A percentile compares a stretch with the other conserved stretches of the same genome.
Conservation (phyloP, 2,797 vertebrate species). For the Melanotaenia parkinsoni region DNA sequence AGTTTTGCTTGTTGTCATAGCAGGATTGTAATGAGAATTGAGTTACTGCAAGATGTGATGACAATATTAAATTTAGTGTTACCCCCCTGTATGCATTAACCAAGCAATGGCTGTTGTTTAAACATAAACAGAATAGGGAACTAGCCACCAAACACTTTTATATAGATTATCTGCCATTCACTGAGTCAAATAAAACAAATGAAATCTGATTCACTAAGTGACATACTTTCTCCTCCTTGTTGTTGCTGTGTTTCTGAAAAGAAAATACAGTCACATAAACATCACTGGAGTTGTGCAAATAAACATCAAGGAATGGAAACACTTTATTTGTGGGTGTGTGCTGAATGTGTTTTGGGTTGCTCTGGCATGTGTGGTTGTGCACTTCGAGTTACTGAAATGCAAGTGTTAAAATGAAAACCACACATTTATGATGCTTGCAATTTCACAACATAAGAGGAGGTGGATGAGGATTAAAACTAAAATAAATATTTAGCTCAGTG, state of each 20-base stretch:
- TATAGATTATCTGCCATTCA: conserved; percentile 64
- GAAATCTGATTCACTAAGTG: conserved; percentile 77
- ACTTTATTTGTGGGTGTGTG: conserved; percentile 35
- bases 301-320: conserved; percentile 67
- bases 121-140: conserved; percentile 49
- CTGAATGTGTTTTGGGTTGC: conserved; percentile 16
- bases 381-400: conserved; percentile 43
- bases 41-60: conserved; percentile 17
- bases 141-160: conserved; percentile 56
- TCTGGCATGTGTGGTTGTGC: conserved; percentile 29
- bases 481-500: conserved; percentile 4
- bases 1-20: conserved; percentile 4
- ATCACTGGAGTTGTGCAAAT: conserved; percentile 71
- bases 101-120: conserved; percentile 39
- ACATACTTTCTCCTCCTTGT: conserved; percentile 87
- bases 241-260: conserved; percentile 87
- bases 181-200: conserved; percentile 62
- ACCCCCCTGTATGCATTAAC: conserved; percentile 58
- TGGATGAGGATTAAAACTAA: conserved; percentile 16
- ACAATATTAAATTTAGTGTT: conserved; percentile 64
- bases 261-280: conserved; percentile 83
- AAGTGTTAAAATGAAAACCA: conserved; percentile 31
- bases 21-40: conserved; percentile 8
- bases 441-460: conserved; percentile 36
- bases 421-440: conserved; percentile 35